A percentile compares a stretch with the other conserved stretches of the same genome.
These are phyloP conservation scores for Lerista edwardsae DNA, from an alignment of 2,797 vertebrate genomes.

Conservation along the genomic window DNA sequence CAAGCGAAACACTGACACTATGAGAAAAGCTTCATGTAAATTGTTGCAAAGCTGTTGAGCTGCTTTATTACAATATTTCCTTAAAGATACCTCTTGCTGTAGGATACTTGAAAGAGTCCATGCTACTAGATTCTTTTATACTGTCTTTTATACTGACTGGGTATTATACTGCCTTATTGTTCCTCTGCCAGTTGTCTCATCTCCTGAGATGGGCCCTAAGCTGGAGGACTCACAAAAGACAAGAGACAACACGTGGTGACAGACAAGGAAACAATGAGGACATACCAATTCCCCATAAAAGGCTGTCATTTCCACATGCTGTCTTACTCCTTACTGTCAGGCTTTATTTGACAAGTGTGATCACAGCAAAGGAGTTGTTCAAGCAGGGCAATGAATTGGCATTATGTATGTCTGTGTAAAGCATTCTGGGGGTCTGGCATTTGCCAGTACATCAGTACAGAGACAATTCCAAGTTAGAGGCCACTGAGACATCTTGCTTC, in stretches of 20 bases:
- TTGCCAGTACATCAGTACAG: neutral
- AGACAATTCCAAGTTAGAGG: slow-evolving; percentile 5
- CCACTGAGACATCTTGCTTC: neutral
- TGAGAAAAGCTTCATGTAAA: neutral
- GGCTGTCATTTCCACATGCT: slow-evolving; percentile 28
- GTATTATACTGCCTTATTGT: slow-evolving; percentile 16
- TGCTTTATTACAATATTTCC: neutral
- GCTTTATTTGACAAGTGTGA: slow-evolving; percentile 26
- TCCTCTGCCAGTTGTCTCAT: slow-evolving; percentile 20
- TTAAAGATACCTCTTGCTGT: neutral
- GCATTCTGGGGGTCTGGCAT: neutral
- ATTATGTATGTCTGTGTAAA: neutral
- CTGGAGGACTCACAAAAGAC: slow-evolving; percentile 18
- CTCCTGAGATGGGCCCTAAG: slow-evolving; percentile 1
- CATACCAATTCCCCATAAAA: slow-evolving; percentile 8
- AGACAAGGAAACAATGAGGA: slow-evolving; percentile 19
- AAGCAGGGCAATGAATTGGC: slow-evolving; percentile 2
- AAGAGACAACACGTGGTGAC: slow-evolving; percentile 17
- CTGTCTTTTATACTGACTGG: neutral
- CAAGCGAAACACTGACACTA: neutral
- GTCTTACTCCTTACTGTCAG: slow-evolving; percentile 1
- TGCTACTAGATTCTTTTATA: slow-evolving; percentile 2
- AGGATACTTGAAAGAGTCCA: neutral
- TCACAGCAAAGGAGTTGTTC: slow-evolving; percentile 13
- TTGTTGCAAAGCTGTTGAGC: neutral